Evolutionary conservation across 37 sponge, comb jelly and placozoan species (phyloP), one percentile per base, ranked within the genome.

Genomic region (Lycopodina hypogea): DNA sequence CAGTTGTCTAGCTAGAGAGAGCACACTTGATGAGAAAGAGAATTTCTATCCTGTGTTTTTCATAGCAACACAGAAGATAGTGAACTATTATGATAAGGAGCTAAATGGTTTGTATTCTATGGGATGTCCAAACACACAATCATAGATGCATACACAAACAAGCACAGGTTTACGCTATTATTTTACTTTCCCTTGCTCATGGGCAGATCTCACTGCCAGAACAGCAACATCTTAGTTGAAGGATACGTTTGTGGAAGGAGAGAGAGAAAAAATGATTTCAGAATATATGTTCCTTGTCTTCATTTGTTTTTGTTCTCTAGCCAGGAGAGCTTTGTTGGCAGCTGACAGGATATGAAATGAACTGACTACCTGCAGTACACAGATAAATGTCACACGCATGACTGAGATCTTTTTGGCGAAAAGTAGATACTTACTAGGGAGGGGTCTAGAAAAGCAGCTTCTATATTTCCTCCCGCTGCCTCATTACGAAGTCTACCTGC

Each of bases 311-410:
- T 76, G 40, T 23, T 74, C 83, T 76, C 65, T 66, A 18, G 66
- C 64, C 68, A 83, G 36, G 18, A 83, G 39, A 24, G 83, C 83
- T 53, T 76, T 83, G 42, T 83, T 83, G 42, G 67, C 83, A 55
- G 83, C 83, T 30, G 76, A 58, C 68, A 83, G 55, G n/a, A 83
- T 68, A 83, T 83, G 83, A 39, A 83, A 69, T 37, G 51, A 63
- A 75, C 83, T 83, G 38, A 35, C 65, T 42, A 83, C 12, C 83
- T 83, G 76, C n/a, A 66, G 17, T 2, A 50, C 6, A 48, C 24
- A 35, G 42, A 62, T 1, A 3, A 56, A 79, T 26, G 62, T 52
- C 22, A 74, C 52, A 3, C 55, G 17, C 17, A 12, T 53, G 17
- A 53, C 17, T 19, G 17, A 33, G 69, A 68, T 68, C 69, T 36